Base-by-base conservation (phyloP, 2,888 invertebrate genomes). In the Lithophane semibrunnea region DNA sequence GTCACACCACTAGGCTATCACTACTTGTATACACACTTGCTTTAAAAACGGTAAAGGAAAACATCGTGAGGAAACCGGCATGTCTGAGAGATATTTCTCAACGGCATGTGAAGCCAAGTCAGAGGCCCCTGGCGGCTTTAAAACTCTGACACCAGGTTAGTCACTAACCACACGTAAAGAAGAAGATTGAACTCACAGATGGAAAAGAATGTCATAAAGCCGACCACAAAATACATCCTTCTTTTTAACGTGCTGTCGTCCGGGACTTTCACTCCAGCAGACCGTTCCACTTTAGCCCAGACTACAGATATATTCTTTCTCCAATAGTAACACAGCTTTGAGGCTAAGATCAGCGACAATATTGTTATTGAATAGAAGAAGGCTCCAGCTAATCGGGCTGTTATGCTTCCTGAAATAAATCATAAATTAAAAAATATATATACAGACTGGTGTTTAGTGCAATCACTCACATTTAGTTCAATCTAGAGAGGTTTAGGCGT, bases 331-430 rank as follows among this genome's bases (percentile, higher is more conserved):
- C 91, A 91, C 2, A 95, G 77, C 52, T 89, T 90, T 78, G 94
- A 93, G 24, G 92, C 90, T 7, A 94, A 80, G 4, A 94, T 63
- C 0, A 94, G 85, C 0, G 94, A 93, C 3, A 93, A 37, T 21
- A 94, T 88, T 3, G 94, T 88, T 64, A 92, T 92, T 3, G 92
- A 88, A 77, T 96, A 96, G 81, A 95, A 95, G 21, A 95, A 91
- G 0, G 94, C 92, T 1, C 96, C 96, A 0, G 95, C 92, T 3
- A 94, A 68, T 0, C 94, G 89, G 0, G 93, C 93, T n/a, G 94
- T 91, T 4, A 94, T 87, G 66, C 94, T 94, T 73, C 94, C 94
- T 94, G 79, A 4, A 90, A 86, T 54, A 75, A 77, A 67, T 7
- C 47, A 60, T 3, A 52, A 52, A 52, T 52, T 18, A 8, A 18